Percentiles rank a stretch among this genome's conserved stretches.
These are phyloP conservation scores for Scolopax mira DNA, from an alignment of 2,113 vertebrate genomes.

Conservation along the genomic window DNA sequence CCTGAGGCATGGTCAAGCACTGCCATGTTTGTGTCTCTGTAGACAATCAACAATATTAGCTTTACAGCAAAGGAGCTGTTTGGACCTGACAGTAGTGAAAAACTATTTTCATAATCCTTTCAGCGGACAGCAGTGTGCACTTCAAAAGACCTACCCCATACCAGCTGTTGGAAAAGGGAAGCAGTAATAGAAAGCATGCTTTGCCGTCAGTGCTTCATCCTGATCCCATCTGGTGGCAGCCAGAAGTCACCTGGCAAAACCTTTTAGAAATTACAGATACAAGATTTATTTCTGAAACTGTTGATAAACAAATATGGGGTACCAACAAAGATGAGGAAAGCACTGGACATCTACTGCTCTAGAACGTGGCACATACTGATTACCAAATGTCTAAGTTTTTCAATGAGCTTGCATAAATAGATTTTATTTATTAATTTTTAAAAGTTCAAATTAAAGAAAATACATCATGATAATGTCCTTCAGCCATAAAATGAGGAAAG, in stretches of 20 bases:
- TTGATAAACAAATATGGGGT: not conserved
- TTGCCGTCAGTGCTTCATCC: accelerated
- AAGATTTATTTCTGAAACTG: not conserved
- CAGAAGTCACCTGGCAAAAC: not conserved
- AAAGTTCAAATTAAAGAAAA: not conserved
- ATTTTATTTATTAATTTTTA: not conserved
- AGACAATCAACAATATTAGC: not conserved
- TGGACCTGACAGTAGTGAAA: not conserved
- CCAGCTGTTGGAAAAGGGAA: not conserved
- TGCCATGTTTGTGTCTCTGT: not conserved
- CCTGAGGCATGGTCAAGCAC: not conserved
- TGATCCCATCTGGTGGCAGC: not conserved
- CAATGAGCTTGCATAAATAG: not conserved
- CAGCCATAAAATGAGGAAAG: not conserved
- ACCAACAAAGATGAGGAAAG: not conserved
- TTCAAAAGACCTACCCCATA: not conserved
- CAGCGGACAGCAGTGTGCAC: not conserved
- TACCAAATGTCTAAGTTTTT: not conserved
- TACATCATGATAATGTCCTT: not conserved
- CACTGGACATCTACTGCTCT: not conserved
- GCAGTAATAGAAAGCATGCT: not conserved
- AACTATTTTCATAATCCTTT: not conserved
- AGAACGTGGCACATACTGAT: accelerated
- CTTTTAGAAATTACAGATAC: not conserved
- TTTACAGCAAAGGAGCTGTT: not conserved